phyloP scores from a whole-genome alignment of 2,797 vertebrate species.

The Gadopsis marmoratus region DNA sequence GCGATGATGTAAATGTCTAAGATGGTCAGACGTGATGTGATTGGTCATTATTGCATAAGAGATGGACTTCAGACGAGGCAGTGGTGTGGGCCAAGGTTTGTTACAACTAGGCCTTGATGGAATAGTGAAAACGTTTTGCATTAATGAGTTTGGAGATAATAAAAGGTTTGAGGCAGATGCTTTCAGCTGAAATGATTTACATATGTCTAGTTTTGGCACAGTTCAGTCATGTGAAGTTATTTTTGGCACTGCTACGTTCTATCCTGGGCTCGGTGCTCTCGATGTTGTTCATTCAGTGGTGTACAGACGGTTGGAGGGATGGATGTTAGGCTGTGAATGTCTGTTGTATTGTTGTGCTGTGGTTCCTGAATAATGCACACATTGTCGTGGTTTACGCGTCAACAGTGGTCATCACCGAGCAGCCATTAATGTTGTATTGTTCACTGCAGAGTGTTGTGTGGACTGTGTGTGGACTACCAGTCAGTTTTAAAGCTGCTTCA shows the following conservation, averaged over 20 bases:
- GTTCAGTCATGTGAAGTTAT: conserved; percentile 29
- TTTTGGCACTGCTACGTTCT: conserved; percentile 24
- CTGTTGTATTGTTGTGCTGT: conserved; percentile 51
- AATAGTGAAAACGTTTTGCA: too few relatives aligned
- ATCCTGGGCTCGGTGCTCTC: not conserved
- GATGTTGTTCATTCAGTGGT: conserved; percentile 30
- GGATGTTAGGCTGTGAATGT: conserved; percentile 40
- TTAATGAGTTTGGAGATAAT: conserved; percentile 25
- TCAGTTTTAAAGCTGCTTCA: conserved; percentile 35
- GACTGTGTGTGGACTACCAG: conserved; percentile 18
- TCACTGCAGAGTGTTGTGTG: too few relatives aligned
- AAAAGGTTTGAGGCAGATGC: not conserved
- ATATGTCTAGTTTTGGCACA: conserved; percentile 2
- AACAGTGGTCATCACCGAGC: conserved; percentile 32
- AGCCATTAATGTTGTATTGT: conserved; percentile 50
- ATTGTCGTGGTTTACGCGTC: conserved; percentile 65
- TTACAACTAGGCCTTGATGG: not conserved
- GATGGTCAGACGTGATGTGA: conserved; percentile 30
- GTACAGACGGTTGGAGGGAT: conserved; percentile 36
- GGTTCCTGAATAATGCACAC: conserved; percentile 58
- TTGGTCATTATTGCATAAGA: conserved; percentile 42
- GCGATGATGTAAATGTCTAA: conserved; percentile 39
- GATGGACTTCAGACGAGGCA: conserved; percentile 26
- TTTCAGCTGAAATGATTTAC: not conserved
- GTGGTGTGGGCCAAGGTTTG: conserved; percentile 20